These are phyloP conservation scores for Epinotia demarniana DNA, from an alignment of 2,888 invertebrate species.

Conservation along the genomic window DNA sequence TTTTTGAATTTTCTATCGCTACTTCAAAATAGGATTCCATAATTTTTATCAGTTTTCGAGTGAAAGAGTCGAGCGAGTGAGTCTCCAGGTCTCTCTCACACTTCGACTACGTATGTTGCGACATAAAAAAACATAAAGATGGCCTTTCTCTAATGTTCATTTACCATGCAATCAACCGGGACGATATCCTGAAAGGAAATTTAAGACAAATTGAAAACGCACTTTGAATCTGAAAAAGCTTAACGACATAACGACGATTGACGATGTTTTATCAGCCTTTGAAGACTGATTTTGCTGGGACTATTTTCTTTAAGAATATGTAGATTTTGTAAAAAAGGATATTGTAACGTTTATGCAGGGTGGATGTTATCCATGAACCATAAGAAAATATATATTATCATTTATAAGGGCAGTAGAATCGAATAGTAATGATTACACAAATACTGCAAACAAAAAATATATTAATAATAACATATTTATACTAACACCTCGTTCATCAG, in stretches of 20 bases:
- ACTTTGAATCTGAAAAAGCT: background rate
- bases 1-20: too few relatives aligned
- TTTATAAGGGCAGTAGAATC: too few relatives aligned
- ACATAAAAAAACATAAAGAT: background rate
- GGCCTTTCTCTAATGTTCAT: constrained; percentile 1
- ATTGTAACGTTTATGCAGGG: too few relatives aligned
- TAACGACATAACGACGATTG: background rate
- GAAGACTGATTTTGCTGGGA: background rate
- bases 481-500: too few relatives aligned
- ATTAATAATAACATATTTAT: too few relatives aligned
- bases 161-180: constrained; percentile 21
- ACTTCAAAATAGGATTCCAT: too few relatives aligned
- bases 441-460: too few relatives aligned
- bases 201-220: constrained; percentile 33
- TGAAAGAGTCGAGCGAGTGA: too few relatives aligned
- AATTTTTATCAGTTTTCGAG: too few relatives aligned
- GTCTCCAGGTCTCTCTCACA: background rate
- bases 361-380: too few relatives aligned
- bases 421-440: too few relatives aligned
- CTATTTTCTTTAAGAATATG: background rate
- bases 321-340: background rate
- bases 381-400: too few relatives aligned
- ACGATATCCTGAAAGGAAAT: constrained; percentile 38
- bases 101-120: background rate
- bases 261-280: background rate